Evolutionary conservation across 2,888 invertebrate genomes (phyloP).

Genomic region (Calameuta pallipes): DNA sequence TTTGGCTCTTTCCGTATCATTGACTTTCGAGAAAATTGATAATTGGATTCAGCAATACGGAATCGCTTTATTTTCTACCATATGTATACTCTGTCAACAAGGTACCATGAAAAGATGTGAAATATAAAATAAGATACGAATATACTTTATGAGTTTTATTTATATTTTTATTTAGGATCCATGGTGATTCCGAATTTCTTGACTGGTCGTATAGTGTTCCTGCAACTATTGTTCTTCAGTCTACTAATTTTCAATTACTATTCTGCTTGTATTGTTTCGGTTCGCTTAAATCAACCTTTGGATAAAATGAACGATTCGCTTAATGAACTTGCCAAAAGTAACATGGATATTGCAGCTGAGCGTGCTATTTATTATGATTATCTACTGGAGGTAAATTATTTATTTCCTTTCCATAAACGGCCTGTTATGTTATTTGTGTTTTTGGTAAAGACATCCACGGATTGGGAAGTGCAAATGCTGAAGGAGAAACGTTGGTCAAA

Average conservation of each 20-base stretch:
- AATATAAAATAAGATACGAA: neutral
- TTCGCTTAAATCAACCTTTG: slow-evolving; percentile 51
- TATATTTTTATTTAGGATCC: slow-evolving; percentile 39
- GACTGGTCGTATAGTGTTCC: slow-evolving; percentile 49
- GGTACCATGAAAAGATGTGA: neutral
- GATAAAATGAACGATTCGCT: slow-evolving; percentile 58
- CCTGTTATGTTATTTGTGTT: neutral
- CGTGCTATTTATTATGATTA: slow-evolving; percentile 46
- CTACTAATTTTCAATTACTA: slow-evolving; percentile 57
- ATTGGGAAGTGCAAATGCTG: slow-evolving; percentile 50
- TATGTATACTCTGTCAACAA: slow-evolving; percentile 18
- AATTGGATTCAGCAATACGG: slow-evolving; percentile 4
- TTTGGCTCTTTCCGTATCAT: slow-evolving; percentile 3
- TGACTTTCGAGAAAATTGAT: slow-evolving; percentile 5
- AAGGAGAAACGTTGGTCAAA: slow-evolving; percentile 51
- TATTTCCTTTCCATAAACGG: too few relatives aligned
- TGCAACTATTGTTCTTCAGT: slow-evolving; percentile 48
- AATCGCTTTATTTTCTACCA: neutral
- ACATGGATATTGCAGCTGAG: slow-evolving; percentile 48
- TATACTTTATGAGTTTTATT: neutral
- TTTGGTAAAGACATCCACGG: slow-evolving; percentile 17
- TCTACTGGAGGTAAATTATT: slow-evolving; percentile 37
- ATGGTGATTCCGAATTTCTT: slow-evolving; percentile 40
- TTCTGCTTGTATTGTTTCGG: slow-evolving; percentile 55
- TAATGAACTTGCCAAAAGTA: slow-evolving; percentile 43